Conservation (phyloP, 1,140 invertebrate genomes). For the Apocrypta bakeri region DNA sequence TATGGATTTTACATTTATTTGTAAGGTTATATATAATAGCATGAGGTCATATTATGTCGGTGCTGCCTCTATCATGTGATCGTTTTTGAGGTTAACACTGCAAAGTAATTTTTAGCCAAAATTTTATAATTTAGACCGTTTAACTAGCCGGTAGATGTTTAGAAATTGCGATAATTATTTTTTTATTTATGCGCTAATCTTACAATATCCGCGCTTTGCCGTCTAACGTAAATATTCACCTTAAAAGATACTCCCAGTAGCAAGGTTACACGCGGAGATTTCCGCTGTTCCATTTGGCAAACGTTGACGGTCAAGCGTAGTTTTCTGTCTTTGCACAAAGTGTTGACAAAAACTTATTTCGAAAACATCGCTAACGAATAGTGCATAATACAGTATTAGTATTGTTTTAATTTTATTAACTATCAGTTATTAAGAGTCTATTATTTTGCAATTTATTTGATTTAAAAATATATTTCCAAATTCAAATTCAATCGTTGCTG, state of each 20-base stretch:
- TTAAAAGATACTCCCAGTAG: background rate
- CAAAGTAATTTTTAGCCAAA: conserved; percentile 1
- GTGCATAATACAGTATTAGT: too few relatives aligned
- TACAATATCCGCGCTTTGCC: background rate
- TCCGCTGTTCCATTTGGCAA: conserved; percentile 27
- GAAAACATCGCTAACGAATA: background rate
- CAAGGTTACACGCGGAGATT: conserved; percentile 23
- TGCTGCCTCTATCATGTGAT: conserved; percentile 51
- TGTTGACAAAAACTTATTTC: background rate
- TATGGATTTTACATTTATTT: background rate
- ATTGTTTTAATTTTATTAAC: too few relatives aligned
- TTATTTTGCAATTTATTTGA: background rate
- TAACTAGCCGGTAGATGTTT: background rate
- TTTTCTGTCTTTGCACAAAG: too few relatives aligned
- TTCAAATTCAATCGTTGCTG: too few relatives aligned
- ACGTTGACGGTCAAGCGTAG: too few relatives aligned
- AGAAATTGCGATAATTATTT: background rate
- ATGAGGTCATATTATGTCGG: conserved; percentile 34
- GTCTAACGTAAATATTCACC: background rate
- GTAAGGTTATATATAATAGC: conserved; percentile 11
- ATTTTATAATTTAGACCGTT: background rate
- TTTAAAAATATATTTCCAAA: too few relatives aligned
- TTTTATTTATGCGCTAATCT: background rate
- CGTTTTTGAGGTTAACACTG: conserved; percentile 44
- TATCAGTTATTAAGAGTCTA: too few relatives aligned